These are phyloP conservation scores for Drosophila truncata DNA, from an alignment of 1,140 invertebrate species.

Conservation along the genomic window DNA sequence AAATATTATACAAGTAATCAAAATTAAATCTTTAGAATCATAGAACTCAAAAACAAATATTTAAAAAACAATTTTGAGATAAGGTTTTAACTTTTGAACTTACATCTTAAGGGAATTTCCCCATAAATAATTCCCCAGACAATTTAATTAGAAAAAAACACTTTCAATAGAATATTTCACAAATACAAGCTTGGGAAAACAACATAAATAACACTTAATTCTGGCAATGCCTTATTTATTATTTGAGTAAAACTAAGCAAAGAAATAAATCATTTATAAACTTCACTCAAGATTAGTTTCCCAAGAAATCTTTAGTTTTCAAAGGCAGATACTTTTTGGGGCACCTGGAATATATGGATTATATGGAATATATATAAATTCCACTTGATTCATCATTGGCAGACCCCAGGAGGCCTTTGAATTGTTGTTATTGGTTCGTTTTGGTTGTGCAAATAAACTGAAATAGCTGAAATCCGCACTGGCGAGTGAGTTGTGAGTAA, in stretches of 20 bases:
- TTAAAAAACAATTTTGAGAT: neutral
- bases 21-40: neutral
- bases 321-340: conserved; percentile 19
- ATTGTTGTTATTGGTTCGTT: conserved; percentile 34
- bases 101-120: neutral
- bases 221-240: neutral
- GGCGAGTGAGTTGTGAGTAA: conserved; percentile 10
- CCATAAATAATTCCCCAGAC: neutral
- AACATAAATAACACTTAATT: neutral
- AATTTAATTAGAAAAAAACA: neutral
- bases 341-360: conserved; percentile 1
- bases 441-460: conserved; percentile 32
- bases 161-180: neutral
- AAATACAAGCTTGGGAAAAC: neutral
- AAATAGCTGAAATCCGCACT: conserved; percentile 41
- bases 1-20: no score
- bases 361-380: conserved; percentile 20
- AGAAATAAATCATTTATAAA: neutral
- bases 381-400: conserved; percentile 30
- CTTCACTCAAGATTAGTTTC: neutral
- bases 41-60: neutral
- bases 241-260: neutral
- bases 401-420: conserved; percentile 12
- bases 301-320: neutral
- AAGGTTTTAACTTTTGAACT: neutral